phyloP scores from a whole-genome alignment of 92 coral and sea anemone genomes.

The Hydrozoanthus gracilis region DNA sequence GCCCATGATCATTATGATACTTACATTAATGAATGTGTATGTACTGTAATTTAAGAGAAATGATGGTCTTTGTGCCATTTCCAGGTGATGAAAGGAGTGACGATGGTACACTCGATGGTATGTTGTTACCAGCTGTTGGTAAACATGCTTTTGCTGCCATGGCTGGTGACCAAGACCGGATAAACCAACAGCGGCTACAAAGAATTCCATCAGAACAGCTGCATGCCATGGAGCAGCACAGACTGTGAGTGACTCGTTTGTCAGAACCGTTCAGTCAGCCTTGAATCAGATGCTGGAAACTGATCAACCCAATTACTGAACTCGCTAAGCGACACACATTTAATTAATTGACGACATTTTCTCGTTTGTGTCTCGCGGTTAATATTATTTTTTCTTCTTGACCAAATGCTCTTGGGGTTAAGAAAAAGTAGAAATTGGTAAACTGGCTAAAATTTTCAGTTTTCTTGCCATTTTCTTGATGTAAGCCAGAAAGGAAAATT shows the following conservation, averaged over 20 bases:
- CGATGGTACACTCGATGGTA: constrained; percentile 52
- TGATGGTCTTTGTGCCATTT: neutral
- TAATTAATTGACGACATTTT: no score
- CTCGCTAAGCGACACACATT: no score
- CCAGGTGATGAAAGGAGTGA: constrained; percentile 20
- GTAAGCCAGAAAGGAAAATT: no score
- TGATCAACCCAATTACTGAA: no score
- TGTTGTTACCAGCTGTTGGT: constrained; percentile 76
- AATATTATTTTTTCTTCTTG: no score
- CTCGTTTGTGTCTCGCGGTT: no score
- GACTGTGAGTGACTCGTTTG: constrained; percentile 73
- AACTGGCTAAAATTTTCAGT: no score
- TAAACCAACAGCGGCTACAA: constrained; percentile 84
- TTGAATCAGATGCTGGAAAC: no score
- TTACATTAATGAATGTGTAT: neutral
- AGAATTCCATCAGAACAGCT: constrained; percentile 79
- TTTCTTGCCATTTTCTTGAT: no score
- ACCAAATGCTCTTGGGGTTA: no score
- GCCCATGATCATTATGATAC: neutral
- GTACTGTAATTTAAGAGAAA: neutral
- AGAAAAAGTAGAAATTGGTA: no score
- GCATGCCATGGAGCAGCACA: constrained; percentile 83
- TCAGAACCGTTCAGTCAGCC: no score
- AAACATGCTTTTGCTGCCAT: constrained; percentile 94
- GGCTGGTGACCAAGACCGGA: constrained; percentile 94